A percentile compares a stretch with the other conserved stretches of the same genome.
Conservation (phyloP, 2,797 vertebrate genomes). For the Numenius phaeopus region DNA sequence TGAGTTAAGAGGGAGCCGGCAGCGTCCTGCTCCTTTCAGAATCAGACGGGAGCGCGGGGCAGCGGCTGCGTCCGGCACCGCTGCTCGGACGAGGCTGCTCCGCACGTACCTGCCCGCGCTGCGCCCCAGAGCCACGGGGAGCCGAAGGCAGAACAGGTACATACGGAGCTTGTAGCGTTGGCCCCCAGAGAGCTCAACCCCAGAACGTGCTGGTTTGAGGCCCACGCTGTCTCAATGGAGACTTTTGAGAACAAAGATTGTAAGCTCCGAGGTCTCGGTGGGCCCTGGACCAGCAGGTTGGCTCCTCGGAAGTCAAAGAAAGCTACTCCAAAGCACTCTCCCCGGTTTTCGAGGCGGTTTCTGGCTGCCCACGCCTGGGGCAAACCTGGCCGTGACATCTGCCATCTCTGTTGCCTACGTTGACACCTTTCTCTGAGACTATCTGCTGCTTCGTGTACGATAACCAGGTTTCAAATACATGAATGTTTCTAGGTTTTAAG, state of each 20-base stretch:
- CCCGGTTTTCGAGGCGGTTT: neutral
- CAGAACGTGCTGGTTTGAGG: neutral
- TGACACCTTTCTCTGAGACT: neutral
- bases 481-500: neutral
- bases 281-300: neutral
- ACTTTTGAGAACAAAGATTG: neutral
- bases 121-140: neutral
- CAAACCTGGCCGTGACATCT: neutral
- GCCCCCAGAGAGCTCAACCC: neutral
- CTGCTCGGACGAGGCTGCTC: neutral
- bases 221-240: neutral
- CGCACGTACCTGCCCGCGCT: no score
- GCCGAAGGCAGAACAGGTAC: neutral
- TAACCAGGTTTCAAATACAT: neutral
- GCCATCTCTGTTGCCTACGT: neutral
- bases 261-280: accelerated
- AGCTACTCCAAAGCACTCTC: neutral
- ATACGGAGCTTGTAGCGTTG: neutral
- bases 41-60: accelerated
- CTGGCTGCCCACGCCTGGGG: neutral
- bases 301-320: neutral
- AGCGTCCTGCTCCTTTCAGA: neutral
- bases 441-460: slow-evolving; percentile 8
- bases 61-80: accelerated
- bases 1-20: neutral